Conservation (phyloP, 2,888 invertebrate genomes). For the Acanthopleura granulata region DNA sequence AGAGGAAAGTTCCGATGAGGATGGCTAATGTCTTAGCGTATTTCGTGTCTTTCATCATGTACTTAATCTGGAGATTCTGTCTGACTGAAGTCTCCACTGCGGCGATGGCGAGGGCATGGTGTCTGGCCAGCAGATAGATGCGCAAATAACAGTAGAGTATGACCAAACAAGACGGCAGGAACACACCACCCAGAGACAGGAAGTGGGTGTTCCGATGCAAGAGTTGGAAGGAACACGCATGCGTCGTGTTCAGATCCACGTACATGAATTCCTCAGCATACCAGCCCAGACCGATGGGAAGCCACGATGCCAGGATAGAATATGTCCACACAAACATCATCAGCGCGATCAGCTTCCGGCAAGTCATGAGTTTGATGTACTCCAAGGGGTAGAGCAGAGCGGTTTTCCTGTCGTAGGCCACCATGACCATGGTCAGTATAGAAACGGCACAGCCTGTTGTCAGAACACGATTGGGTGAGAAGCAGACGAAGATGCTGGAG, state of each 20-base stretch:
- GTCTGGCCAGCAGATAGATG: conserved; percentile 76
- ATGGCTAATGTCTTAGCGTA: conserved; percentile 77
- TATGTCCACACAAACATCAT: conserved; percentile 76
- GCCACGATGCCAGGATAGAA: conserved; percentile 74
- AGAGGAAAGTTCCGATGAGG: conserved; percentile 76
- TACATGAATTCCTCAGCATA: conserved; percentile 26
- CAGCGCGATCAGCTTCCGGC: conserved; percentile 75
- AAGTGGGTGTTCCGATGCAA: conserved; percentile 74
- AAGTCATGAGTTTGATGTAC: conserved; percentile 77
- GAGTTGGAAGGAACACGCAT: conserved; percentile 53
- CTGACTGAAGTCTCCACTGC: conserved; percentile 75
- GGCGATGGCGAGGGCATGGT: conserved; percentile 77
- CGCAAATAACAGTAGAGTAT: conserved; percentile 76
- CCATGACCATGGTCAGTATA: conserved; percentile 76
- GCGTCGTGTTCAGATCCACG: conserved; percentile 26
- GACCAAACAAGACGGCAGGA: conserved; percentile 75
- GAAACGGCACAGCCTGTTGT: conserved; percentile 75
- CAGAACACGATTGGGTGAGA: conserved; percentile 75
- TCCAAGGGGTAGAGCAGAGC: conserved; percentile 76
- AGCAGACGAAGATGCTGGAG: conserved; percentile 70
- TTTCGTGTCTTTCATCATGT: conserved; percentile 69
- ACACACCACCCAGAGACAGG: conserved; percentile 75
- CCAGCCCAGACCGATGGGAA: conserved; percentile 72
- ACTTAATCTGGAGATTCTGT: conserved; percentile 46
- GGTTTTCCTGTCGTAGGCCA: conserved; percentile 76